Evolutionary conservation across 1,140 invertebrate species (phyloP).

Genomic region (Eriocheir sinensis): DNA sequence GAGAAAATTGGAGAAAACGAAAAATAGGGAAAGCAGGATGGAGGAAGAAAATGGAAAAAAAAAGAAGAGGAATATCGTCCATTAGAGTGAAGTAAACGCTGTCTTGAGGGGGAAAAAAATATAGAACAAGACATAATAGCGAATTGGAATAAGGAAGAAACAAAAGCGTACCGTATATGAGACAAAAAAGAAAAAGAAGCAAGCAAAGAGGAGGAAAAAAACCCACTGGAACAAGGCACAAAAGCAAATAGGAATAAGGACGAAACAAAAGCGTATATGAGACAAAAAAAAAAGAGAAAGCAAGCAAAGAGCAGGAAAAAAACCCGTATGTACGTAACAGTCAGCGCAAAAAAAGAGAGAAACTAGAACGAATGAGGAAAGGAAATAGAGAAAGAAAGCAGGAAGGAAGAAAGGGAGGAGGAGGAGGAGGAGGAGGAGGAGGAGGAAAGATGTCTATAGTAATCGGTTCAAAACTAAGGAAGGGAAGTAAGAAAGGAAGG

Average conservation of each 20-base stretch:
- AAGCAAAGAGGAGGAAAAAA: neutral
- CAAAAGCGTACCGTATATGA: neutral
- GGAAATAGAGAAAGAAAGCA: neutral
- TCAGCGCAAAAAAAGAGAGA: neutral
- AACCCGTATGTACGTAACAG: no score
- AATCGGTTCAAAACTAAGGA: neutral
- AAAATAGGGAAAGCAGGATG: neutral
- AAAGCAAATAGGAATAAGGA: neutral
- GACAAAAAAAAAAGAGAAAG: neutral
- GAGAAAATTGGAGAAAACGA: neutral
- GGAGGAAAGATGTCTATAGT: neutral
- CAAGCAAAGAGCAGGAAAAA: no score
- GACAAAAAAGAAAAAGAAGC: neutral
- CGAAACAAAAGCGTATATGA: neutral
- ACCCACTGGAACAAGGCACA: neutral
- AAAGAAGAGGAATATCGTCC: neutral
- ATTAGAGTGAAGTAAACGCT: neutral
- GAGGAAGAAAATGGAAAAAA: neutral
- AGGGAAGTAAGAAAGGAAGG: neutral
- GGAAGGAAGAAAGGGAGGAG: neutral
- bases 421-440: neutral
- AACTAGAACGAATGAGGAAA: neutral
- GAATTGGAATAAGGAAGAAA: neutral
- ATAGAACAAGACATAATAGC: no score
- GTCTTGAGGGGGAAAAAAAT: neutral